Evolutionary conservation across 1,140 invertebrate genomes (phyloP), one percentile per base, ranked within the genome.

Genomic region (Rhysida immarginata): DNA sequence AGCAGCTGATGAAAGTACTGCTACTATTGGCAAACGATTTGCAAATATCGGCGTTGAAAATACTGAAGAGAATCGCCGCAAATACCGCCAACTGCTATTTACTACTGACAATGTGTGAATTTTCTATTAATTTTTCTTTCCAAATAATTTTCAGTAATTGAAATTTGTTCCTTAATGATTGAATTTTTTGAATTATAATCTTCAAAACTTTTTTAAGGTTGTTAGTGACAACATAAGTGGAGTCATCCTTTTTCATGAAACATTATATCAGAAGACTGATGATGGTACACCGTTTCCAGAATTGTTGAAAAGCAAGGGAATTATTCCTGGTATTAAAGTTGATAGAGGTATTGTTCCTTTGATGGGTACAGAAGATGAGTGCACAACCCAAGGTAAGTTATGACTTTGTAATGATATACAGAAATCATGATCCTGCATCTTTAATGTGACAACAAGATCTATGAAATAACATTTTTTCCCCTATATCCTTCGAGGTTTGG

Each of bases 221-320:
- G 16, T 53, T 53, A n/a, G 20, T 24, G 60, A 70, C 50, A 80
- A 86, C 69, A 84, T 95, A 63, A 91, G 87, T 24, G 90, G 89
- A 42, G 89, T 94, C 2, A 93, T 94, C 65, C 76, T 99, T 50
- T 99, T 92, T 81, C 89, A 99, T 72, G 96, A 99, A 74, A 98
- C 95, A 2, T 77, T 99, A 21, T 95, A 94, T 77, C 94, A 99
- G 74, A 95, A 91, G 69, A 76, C 84, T 26, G 85, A 88, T 58
- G 82, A 90, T 66, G 88, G 88, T 44, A 84, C 80, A 0, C 82
- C 85, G 16, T 87, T 94, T 69, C 78, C 85, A 2, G 77, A 87
- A 44, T 65, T 92, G 14, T 68, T 94, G 61, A 84, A 88, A 69
- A 77, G 87, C 64, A 78, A 80, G 57, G 82, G 84, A 61, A 93